Evolutionary conservation across 2,888 invertebrate genomes (phyloP).

Genomic region (Theodoxus fluviatilis): DNA sequence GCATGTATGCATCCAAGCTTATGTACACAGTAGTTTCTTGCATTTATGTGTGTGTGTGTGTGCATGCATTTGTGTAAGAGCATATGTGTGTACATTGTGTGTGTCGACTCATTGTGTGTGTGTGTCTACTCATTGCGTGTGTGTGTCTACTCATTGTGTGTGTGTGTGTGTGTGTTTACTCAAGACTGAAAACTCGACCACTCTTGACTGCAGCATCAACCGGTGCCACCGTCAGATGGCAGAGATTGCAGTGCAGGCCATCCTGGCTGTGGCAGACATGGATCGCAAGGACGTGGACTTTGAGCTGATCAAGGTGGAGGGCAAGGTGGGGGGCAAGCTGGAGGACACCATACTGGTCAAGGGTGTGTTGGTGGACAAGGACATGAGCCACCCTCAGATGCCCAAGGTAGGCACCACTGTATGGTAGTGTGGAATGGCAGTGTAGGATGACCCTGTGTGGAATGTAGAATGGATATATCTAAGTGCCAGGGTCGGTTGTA

Average conservation of each 20-base stretch:
- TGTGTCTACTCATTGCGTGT: no score
- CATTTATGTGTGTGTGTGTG: neutral
- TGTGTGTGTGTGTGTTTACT: no score
- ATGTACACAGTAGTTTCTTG: no score
- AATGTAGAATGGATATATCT: no score
- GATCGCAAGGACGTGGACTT: conserved; percentile 96
- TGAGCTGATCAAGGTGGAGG: conserved; percentile 97
- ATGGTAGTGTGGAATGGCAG: neutral
- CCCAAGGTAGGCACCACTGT: conserved; percentile 75
- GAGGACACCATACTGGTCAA: conserved; percentile 96
- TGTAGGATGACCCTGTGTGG: no score
- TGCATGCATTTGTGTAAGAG: neutral
- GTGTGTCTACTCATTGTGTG: no score
- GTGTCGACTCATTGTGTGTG: no score
- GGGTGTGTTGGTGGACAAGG: conserved; percentile 97
- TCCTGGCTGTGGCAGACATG: conserved; percentile 93
- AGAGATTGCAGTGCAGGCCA: conserved; percentile 97
- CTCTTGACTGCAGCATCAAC: conserved; percentile 76
- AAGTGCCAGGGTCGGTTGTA: no score
- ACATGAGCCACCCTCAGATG: conserved; percentile 99
- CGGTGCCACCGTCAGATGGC: conserved; percentile 97
- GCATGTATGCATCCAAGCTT: no score
- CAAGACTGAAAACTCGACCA: no score
- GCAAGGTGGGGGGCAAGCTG: conserved; percentile 94
- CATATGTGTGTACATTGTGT: neutral